Base-by-base conservation (phyloP, 2,113 vertebrate species). In the Nibea albiflora region DNA sequence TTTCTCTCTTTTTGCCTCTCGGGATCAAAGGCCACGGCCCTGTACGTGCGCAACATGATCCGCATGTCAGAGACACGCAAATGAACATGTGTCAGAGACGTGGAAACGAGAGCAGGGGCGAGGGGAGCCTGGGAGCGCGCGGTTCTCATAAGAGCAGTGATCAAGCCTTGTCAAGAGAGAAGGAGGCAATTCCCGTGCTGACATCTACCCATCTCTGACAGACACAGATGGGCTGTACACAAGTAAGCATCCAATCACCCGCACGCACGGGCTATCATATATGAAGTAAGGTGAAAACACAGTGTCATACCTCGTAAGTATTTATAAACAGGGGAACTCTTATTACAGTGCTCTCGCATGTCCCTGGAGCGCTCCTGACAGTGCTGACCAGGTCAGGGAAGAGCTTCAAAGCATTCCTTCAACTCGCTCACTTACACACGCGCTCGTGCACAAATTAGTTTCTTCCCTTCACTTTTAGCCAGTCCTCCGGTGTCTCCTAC, bases 41-140 rank as follows among this genome's bases (percentile, higher is more conserved):
- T 7, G 68, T 89, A 82, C 50, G 70, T 17, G 69, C 28, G 88
- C 79, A 92, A 92, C 90, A 90, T 79, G 89, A 92, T 88, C 88
- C 83, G 69, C 80, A 68, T 88, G 93, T 93, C 93, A 92, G 90
- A 93, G 91, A 92, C 90, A 84, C 88, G 84, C 93, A 94, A 93
- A 94, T 93, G 93, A 94, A 93, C 91, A 88, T 82, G 90, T 93
- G 90, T 94, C 92, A 92, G 85, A 90, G 89, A 85, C 83, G 67
- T 78, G 91, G 92, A 91, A 90, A 92, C 75, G 82, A 91, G 87
- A 89, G 88, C 75, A 11, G 73, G 73, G 84, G 83, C 16, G 49
- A 84, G 47, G 73, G 81, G 80, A 89, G 90, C 82, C 83, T 82
- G 90, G 85, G 89, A 89, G 93, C 80, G 61, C 69, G 81, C 73